Evolutionary conservation across 2,113 vertebrate genomes (phyloP), one percentile per base, ranked within the genome.

Genomic region (Pimephales promelas): DNA sequence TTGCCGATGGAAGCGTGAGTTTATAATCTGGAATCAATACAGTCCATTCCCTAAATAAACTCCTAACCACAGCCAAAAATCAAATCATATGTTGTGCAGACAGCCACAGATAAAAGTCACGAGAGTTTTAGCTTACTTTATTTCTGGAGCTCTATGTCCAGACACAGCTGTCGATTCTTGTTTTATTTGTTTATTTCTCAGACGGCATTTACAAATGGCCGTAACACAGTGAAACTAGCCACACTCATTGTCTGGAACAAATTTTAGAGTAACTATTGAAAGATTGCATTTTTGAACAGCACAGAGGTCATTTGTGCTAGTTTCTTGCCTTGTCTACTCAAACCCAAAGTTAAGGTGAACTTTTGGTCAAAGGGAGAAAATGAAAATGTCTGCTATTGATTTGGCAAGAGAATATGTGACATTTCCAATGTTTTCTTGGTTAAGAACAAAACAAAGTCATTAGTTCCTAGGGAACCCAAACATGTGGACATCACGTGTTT

Each of bases 21-120:
- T 56, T 56, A 31, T 52, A 61, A 81, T 73, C 91, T 94, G 90
- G 90, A 92, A 91, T 82, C 81, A 86, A 90, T 93, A 57, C 84
- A 88, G 1, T 52, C 43, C 45, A 54, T 77, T 87, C 75, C 81
- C 82, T 62, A 80, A 91, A 88, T 84, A 84, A 87, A 88, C 78
- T 87, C n/a, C 62, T 73, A 84, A 86, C 43, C 11, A 72, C 83
- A 34, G 88, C 86, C 68, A 81, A 90, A 92, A 91, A 89, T 89
- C 79, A 85, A 91, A 88, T 81, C 87, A 90, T 81, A 79, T 89
- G 88, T 86, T 34, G 2, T 40, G 79, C 88, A 91, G 87, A 87
- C 81, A 68, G 56, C 3, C 3, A 84, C 81, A 59, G 74, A 76
- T 16, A 75, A 11, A 82, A n/a, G 45, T 36, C 31, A 6, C 62